Evolutionary conservation across 1,140 invertebrate species (phyloP), one percentile per base, ranked within the genome.

Genomic region (Amphibalanus amphitrite): DNA sequence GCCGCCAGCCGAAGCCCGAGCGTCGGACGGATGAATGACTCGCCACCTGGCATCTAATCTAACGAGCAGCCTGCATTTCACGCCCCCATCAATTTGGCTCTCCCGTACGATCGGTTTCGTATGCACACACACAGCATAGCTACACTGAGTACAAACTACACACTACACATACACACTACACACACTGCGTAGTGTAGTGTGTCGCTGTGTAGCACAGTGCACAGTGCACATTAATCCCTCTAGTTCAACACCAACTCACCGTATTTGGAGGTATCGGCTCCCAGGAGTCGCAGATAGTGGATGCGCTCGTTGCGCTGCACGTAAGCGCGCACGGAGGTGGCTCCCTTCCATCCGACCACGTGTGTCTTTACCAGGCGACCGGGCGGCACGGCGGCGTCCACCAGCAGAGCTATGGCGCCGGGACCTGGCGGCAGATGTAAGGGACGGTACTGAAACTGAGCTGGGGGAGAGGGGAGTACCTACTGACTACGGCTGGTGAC

Each of bases 321-420:
- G 79, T 96, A 97, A 25, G 90, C 91, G 40, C 93, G 84, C 29
- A 95, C 79, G 10, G 92, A 92, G 72, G 86, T 87, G 17, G 86
- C 89, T n/a, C 94, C 94, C 76, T 89, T 86, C 93, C 94, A 97
- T 0, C 92, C 93, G 70, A 92, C 92, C 67, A 96, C 80, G 30
- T 87, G 83, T 29, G 95, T 80, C 28, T 76, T 73, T 71, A 79
- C n/a, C 47, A 59, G 47, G 47, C 47, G 47, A 23, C 47, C 47
- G 6, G 47, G 47, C 47, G 47, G 20, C 47, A 59, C 47, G 47
- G 47, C 47, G 1, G 47, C 10, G 47, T 59, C 47, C 47, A 59
- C 47, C 47, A 59, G 47, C 47, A 59, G 33, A 4, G 33, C 4
- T 38, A 6, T 8, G 47, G 47, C 47, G 47, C 10, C 20, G 17